Evolutionary conservation across 2,888 invertebrate species (phyloP).

Genomic region (Diadromus collaris): DNA sequence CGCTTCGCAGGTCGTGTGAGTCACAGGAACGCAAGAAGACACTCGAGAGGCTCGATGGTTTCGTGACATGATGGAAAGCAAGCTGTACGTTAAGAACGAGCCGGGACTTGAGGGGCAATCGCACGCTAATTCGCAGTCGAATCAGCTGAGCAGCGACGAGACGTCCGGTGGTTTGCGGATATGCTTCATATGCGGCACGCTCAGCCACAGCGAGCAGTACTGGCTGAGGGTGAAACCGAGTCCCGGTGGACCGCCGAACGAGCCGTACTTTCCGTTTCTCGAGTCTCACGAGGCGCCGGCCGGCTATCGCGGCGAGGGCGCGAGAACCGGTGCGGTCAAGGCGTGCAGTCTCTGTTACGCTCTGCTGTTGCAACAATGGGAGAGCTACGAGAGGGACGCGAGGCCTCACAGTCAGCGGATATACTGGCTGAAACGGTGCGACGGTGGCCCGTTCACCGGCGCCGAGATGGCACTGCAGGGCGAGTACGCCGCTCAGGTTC

Average conservation of each 20-base stretch:
- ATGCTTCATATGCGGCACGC: slow-evolving; percentile 89
- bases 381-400: slow-evolving; percentile 91
- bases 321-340: slow-evolving; percentile 82
- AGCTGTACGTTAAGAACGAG: slow-evolving; percentile 88
- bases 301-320: slow-evolving; percentile 84
- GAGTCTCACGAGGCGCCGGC: slow-evolving; percentile 93
- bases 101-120: slow-evolving; percentile 81
- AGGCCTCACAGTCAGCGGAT: slow-evolving; percentile 93
- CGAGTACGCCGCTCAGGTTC: slow-evolving; percentile 95
- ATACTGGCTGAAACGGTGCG: slow-evolving; percentile 96
- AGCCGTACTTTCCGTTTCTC: slow-evolving; percentile 95
- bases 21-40: slow-evolving; percentile 5
- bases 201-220: slow-evolving; percentile 84
- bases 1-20: too few relatives aligned
- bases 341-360: slow-evolving; percentile 94
- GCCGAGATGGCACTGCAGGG: slow-evolving; percentile 95
- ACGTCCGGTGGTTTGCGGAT: slow-evolving; percentile 73
- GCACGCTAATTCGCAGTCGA: slow-evolving; percentile 67
- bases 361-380: slow-evolving; percentile 95
- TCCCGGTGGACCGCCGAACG: slow-evolving; percentile 84
- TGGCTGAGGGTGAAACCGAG: slow-evolving; percentile 86
- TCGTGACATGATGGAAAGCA: slow-evolving; percentile 81
- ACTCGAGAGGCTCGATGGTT: slow-evolving; percentile 71
- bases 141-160: slow-evolving; percentile 55
- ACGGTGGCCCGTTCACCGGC: slow-evolving; percentile 94